phyloP scores from a whole-genome alignment of 2,888 invertebrate species.

The Conistra vaccinii region DNA sequence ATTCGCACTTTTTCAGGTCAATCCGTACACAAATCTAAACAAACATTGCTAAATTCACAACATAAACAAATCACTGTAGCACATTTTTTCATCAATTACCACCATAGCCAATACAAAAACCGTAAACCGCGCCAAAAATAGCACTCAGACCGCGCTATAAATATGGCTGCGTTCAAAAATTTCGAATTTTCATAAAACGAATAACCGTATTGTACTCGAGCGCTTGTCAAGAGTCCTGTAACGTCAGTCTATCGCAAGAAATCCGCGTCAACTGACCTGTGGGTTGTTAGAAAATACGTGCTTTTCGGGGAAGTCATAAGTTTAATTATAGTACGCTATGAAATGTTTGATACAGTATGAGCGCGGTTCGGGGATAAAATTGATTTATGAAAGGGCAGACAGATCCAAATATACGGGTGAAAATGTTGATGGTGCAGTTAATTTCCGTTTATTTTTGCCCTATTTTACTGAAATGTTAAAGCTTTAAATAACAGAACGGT shows the following conservation, averaged over 20 bases:
- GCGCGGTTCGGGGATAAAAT: slow-evolving; percentile 66
- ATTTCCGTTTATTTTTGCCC: slow-evolving; percentile 24
- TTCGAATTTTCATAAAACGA: slow-evolving; percentile 46
- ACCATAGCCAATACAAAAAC: slow-evolving; percentile 44
- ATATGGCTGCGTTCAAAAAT: slow-evolving; percentile 31
- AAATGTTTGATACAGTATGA: slow-evolving; percentile 72
- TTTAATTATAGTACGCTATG: slow-evolving; percentile 82
- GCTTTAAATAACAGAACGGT: slow-evolving; percentile 27
- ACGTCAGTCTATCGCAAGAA: slow-evolving; percentile 80
- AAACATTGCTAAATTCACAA: slow-evolving; percentile 39
- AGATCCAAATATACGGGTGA: slow-evolving; percentile 36
- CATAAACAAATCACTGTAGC: slow-evolving; percentile 54
- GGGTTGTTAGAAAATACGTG: slow-evolving; percentile 80
- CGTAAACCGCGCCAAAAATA: slow-evolving; percentile 53
- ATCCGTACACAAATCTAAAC: slow-evolving; percentile 11
- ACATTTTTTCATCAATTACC: slow-evolving; percentile 48
- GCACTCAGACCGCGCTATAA: slow-evolving; percentile 23
- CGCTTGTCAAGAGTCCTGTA: slow-evolving; percentile 82
- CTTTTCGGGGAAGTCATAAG: slow-evolving; percentile 82
- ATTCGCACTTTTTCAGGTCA: slow-evolving; percentile 3
- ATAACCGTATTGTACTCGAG: slow-evolving; percentile 78
- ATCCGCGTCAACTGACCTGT: slow-evolving; percentile 81
- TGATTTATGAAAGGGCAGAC: slow-evolving; percentile 49
- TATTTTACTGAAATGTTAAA: slow-evolving; percentile 28
- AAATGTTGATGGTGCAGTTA: slow-evolving; percentile 44